Percentiles rank a stretch among this genome's conserved stretches.
Conservation (phyloP, 2,797 vertebrate species). For the Melopsittacus undulatus region DNA sequence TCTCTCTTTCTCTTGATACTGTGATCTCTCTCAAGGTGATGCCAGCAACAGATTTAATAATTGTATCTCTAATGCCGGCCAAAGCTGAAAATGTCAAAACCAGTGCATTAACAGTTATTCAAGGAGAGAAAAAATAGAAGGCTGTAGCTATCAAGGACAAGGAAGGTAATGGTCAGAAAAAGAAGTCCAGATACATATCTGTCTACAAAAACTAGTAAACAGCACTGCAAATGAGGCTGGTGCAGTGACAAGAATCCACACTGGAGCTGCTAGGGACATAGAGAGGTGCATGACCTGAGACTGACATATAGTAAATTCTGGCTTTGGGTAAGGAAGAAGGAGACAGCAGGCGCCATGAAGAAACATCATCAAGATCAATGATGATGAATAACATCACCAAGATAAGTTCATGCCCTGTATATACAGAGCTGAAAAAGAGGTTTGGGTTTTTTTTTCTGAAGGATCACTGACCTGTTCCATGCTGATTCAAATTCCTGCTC, state of each 20-base stretch:
- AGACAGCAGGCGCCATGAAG: not conserved
- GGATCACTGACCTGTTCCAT: not conserved
- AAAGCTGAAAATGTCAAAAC: not conserved
- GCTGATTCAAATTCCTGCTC: not conserved
- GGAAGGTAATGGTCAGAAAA: not conserved
- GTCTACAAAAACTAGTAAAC: not conserved
- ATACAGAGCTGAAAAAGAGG: not conserved
- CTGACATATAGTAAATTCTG: not conserved
- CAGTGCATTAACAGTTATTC: not conserved
- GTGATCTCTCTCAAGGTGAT: not conserved
- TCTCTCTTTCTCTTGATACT: not conserved
- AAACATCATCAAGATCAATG: not conserved
- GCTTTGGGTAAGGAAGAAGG: not conserved
- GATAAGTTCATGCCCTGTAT: not conserved
- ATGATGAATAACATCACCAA: not conserved
- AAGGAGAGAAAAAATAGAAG: not conserved
- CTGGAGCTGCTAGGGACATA: not conserved
- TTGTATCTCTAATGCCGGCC: not conserved
- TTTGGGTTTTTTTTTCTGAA: not conserved
- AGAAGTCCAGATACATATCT: not conserved
- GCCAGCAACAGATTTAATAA: not conserved
- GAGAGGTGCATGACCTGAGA: not conserved
- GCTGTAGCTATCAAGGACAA: not conserved
- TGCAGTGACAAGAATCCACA: not conserved
- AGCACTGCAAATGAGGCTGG: not conserved